Base-by-base conservation (phyloP, 2,888 invertebrate genomes). In the Agonopterix heracliana region DNA sequence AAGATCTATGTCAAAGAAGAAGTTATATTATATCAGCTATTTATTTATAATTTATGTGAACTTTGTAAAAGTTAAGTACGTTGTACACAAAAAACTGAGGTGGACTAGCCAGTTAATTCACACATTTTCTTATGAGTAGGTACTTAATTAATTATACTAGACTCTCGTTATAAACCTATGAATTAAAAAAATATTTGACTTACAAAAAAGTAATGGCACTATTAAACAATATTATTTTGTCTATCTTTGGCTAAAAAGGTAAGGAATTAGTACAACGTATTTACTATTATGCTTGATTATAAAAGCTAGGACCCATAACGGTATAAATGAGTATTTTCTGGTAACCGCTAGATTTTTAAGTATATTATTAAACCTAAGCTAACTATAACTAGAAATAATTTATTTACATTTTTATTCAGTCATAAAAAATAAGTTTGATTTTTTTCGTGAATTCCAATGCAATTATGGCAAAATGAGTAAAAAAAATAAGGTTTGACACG, bases 331-430 rank as follows among this genome's bases (percentile, higher is more conserved):
- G 62, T 69, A 68, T 61, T 67, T 45, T 55, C 51, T 59, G 66
- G 66, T 69, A 66, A 68, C 66, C 52, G 49, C 60, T 64, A 61
- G 40, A 8, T n/a, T 50, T 53, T 61, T 64, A 68, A 66, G 70
- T 47, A 34, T 38, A 34, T 40, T 44, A 46, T 10, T 26, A 38
- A 12, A 64, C 61, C 64, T 72, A 72, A 64, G 57, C 68, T n/a
- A n/a, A n/a, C n/a, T 67, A 67, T 26, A 53, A 61, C 66, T 77
- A 77, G 62, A 65, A 70, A 64, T 71, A 66, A 71, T 70, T 74
- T 77, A 80, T 78, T 73, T 78, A 81, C 76, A 79, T 63, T 66
- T 69, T 69, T 65, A 68, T 71, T 79, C 75, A 79, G 77, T 80
- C 79, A 59, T 68, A 73, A 70, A 70, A 66, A 60, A 58, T 57